A percentile compares a stretch with the other conserved stretches of the same genome.
Conservation (phyloP, 2,113 vertebrate genomes). For the Pterophyllum scalare region DNA sequence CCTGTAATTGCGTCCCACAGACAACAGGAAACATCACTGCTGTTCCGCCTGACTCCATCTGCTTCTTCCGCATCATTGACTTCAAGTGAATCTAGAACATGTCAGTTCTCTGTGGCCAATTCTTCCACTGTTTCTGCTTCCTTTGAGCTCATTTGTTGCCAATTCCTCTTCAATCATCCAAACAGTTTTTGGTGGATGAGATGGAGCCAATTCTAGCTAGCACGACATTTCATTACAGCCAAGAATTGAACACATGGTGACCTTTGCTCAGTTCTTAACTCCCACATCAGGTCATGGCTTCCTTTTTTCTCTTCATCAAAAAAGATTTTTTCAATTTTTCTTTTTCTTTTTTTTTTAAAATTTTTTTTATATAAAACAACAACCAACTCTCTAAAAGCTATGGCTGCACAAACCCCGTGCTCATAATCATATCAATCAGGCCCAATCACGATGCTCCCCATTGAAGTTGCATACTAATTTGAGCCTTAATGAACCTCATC, state of each 20-base stretch:
- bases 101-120: constrained; percentile 54
- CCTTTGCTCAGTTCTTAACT: constrained; percentile 39
- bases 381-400: constrained; percentile 35
- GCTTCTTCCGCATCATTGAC: constrained; percentile 41
- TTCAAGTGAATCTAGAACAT: constrained; percentile 49
- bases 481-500: constrained; percentile 55
- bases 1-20: constrained; percentile 40
- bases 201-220: constrained; percentile 53
- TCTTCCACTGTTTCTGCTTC: constrained; percentile 47
- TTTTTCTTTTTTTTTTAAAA: not conserved
- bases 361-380: too few species aligned
- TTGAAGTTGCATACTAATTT: constrained; percentile 65
- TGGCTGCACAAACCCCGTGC: constrained; percentile 53
- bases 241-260: constrained; percentile 68
- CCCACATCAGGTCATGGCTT: constrained; percentile 37
- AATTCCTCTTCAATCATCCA: constrained; percentile 57
- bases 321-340: not conserved
- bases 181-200: constrained; percentile 49
- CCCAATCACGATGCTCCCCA: constrained; percentile 57
- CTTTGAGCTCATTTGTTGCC: constrained; percentile 61
- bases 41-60: constrained; percentile 32
- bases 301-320: constrained; percentile 19
- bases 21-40: not conserved
- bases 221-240: constrained; percentile 62
- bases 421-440: constrained; percentile 69